These are phyloP conservation scores for Mionectes macconnelli DNA, from an alignment of 2,113 vertebrate genomes.

Conservation along the genomic window DNA sequence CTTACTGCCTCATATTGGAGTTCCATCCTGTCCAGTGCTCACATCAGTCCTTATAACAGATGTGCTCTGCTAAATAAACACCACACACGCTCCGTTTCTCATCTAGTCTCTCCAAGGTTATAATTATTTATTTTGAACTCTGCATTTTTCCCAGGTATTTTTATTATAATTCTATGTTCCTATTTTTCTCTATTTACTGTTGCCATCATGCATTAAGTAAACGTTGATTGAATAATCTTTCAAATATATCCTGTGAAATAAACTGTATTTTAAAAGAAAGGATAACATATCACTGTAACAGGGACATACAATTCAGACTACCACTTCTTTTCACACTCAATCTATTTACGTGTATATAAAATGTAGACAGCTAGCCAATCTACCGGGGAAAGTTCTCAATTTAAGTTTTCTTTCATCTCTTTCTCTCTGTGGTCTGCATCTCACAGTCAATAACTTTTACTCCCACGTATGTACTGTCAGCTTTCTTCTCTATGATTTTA, in stretches of 20 bases:
- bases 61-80: not conserved
- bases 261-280: not conserved
- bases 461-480: not conserved
- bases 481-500: conserved; percentile 13
- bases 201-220: not conserved
- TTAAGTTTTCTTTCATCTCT: conserved; percentile 41
- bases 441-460: conserved; percentile 30
- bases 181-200: not conserved
- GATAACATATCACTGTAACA: not conserved
- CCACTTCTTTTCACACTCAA: conserved; percentile 10
- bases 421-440: not conserved
- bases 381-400: conserved; percentile 3
- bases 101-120: not conserved
- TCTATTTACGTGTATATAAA: conserved; percentile 27
- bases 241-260: not conserved
- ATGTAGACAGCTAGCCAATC: not conserved
- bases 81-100: not conserved
- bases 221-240: not conserved
- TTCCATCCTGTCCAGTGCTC: not conserved
- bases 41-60: not conserved
- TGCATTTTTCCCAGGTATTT: not conserved
- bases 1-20: not conserved
- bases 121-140: not conserved
- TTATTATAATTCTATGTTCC: not conserved
- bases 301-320: not conserved